These are phyloP conservation scores for Calidris pygmaea DNA, from an alignment of 2,113 vertebrate species.

Conservation along the genomic window DNA sequence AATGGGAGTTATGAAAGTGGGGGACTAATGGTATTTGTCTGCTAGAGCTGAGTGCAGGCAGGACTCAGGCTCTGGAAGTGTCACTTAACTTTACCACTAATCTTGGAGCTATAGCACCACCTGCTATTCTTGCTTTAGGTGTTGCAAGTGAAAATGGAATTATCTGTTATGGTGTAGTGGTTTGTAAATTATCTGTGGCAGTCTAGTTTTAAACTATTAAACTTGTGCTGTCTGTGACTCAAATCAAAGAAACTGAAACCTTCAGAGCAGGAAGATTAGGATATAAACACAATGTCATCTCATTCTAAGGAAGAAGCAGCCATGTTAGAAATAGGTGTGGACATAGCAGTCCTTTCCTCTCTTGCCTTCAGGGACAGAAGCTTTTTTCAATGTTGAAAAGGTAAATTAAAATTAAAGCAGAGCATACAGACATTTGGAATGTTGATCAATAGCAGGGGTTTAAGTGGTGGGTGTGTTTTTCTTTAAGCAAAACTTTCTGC, in stretches of 20 bases:
- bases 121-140: conserved; percentile 23
- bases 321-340: neutral
- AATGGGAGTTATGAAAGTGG: neutral
- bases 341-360: neutral
- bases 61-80: neutral
- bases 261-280: neutral
- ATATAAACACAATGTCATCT: neutral
- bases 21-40: neutral
- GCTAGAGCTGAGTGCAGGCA: neutral
- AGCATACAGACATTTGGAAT: neutral
- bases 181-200: conserved; percentile 31
- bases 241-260: neutral
- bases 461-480: neutral
- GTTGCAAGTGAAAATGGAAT: conserved; percentile 24
- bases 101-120: conserved; percentile 15
- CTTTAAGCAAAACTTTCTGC: neutral
- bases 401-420: neutral
- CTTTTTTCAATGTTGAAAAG: neutral
- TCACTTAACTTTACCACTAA: neutral
- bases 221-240: neutral
- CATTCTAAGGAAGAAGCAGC: neutral
- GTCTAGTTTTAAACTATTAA: conserved; percentile 34
- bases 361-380: neutral
- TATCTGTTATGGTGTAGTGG: neutral
- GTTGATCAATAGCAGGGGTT: neutral